These are phyloP conservation scores for Oscheius sp. DNA, from an alignment of 2,888 invertebrate species.

Conservation along the genomic window DNA sequence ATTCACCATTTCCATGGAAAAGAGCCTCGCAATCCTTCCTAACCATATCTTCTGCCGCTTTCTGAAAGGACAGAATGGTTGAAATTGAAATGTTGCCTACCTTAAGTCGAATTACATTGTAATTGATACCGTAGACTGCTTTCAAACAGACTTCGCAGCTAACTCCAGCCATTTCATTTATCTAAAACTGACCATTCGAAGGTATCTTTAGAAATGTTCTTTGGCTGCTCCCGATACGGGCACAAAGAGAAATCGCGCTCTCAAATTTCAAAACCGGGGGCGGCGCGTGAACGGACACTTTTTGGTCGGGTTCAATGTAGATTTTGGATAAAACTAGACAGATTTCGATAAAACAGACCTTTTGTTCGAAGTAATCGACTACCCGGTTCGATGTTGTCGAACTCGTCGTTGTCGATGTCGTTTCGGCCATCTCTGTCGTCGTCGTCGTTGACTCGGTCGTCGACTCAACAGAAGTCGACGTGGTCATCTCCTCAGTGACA, in stretches of 20 bases:
- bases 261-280: no score
- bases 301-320: neutral
- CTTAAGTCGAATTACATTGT: conserved; percentile 60
- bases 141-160: conserved; percentile 61
- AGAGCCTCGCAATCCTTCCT: conserved; percentile 55
- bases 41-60: conserved; percentile 54
- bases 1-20: conserved; percentile 50
- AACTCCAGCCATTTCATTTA: conserved; percentile 55
- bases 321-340: neutral
- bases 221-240: neutral
- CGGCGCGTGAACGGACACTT: neutral
- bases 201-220: neutral
- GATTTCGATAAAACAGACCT: neutral
- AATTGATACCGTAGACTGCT: conserved; percentile 61
- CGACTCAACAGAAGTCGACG: neutral
- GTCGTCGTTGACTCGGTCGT: neutral
- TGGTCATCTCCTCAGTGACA: neutral
- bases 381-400: conserved; percentile 22
- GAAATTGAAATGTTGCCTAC: no score
- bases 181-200: conserved; percentile 37
- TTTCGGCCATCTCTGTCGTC: neutral
- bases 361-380: conserved; percentile 26
- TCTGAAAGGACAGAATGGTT: no score
- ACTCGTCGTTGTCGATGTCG: neutral
- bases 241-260: neutral